Evolutionary conservation across 1,140 invertebrate genomes (phyloP), one percentile per base, ranked within the genome.

Genomic region (Lepidurus arcticus): DNA sequence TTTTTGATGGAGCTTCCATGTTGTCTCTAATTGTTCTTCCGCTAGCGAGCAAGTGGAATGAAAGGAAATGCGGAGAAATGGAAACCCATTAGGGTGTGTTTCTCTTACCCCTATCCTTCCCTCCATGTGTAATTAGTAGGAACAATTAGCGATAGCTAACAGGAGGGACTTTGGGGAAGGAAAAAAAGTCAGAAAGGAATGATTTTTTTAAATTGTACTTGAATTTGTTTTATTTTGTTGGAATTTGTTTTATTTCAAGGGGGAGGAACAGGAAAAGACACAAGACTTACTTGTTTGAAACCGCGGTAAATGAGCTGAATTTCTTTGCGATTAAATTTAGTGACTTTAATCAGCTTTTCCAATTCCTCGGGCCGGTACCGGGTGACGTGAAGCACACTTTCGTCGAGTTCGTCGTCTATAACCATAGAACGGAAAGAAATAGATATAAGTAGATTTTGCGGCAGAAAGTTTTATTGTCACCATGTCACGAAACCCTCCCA

Each of bases 221-320:
- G 21, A 65, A 21, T 1, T 16, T 16, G 4, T 6, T 21, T 74
- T 74, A n/a, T 6, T 21, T 74, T 34, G 7, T 74, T 24, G 7
- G 34, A 74, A 74, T 74, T 34, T 42, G 16, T 13, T 43, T 8
- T 34, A 34, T 43, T 43, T 34, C 74, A 74, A 42, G 26, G 74
- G 74, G 34, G 10, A 16, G 42, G 2, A 16, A 16, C 24, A 42
- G 26, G 53, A 78, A 2, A 73, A 21, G 26, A 8, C 44, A 53
- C 26, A 44, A 44, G n/a, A 78, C 81, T 77, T 81, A 91, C 91
- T 88, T 96, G 94, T 84, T 97, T 97, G 85, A 97, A 97, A 9
- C 94, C 94, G 26, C 94, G 85, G 84, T 97, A 97, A 85, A 97
- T 96, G 73, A 95, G 90, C 83, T 97, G 94, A 79, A 97, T 93